Evolutionary conservation across 2,113 vertebrate species (phyloP), one percentile per base, ranked within the genome.

Genomic region (Vidua macroura): DNA sequence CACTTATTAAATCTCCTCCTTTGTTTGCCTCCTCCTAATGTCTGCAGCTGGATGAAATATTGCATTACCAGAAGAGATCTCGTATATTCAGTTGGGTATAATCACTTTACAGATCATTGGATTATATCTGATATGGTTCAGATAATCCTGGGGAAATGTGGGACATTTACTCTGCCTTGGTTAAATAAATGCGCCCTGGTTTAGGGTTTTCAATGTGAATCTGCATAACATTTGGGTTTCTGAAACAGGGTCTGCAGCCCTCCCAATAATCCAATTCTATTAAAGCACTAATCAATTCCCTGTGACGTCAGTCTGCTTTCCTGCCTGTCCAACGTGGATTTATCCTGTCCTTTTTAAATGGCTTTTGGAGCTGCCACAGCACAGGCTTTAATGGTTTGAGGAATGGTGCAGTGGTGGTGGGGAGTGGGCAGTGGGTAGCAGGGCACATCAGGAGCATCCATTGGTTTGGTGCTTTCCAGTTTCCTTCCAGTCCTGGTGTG

Each of bases 1-100:
- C 94, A 97, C 98, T 98, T 98, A 98, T 98, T 97, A 98, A 98
- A 97, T 98, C 97, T 96, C 97, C 96, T 96, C 97, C 97, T 98
- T 98, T 98, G 98, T 98, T 97, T 98, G 96, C 96, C 59, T 85
- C 94, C 97, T 97, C 96, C 91, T 95, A 98, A 94, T 96, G 93
- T 97, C 97, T 98, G 97, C 97, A 98, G 97, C 97, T 98, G 98
- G 97, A 97, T 97, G 94, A 97, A 96, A 97, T 95, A 95, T 96
- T 96, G 91, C 70, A 96, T 95, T 96, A 92, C 96, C 91, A 94
- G 96, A 94, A 97, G 96, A 97, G 96, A 96, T 95, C 96, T 91
- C 94, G 95, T 93, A 83, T 95, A 97, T 97, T 86, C 79, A 96
- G 64, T 48, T 92, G 95, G 93, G 90, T 93, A 95, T 94, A 92